These are phyloP conservation scores for Dione vanillae DNA, from an alignment of 2,888 invertebrate species.

Conservation along the genomic window DNA sequence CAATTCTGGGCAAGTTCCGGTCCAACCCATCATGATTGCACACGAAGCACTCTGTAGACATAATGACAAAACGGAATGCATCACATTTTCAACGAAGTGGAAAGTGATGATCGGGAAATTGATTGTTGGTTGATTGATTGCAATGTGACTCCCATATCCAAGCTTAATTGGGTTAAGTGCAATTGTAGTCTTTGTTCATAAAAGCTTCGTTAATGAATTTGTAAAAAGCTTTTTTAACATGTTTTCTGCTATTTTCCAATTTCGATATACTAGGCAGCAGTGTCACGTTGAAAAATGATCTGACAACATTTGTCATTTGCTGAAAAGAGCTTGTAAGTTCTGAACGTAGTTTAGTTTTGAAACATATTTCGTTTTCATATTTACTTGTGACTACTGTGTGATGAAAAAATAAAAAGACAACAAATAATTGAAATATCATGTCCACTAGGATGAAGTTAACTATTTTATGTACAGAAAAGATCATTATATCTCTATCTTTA, in stretches of 20 bases:
- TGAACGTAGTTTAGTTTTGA: slow-evolving; percentile 12
- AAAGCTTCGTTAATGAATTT: slow-evolving; percentile 47
- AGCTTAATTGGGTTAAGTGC: slow-evolving; percentile 1
- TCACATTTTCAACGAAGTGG: neutral
- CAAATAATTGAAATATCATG: slow-evolving; percentile 14
- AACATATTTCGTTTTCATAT: slow-evolving; percentile 1
- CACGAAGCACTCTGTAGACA: neutral
- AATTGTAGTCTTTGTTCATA: slow-evolving; percentile 15
- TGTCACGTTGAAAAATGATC: slow-evolving; percentile 34
- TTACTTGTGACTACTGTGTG: slow-evolving; percentile 42
- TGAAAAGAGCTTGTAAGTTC: slow-evolving; percentile 33
- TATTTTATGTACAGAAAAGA: neutral
- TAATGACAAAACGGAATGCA: slow-evolving; percentile 11
- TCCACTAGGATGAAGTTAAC: neutral
- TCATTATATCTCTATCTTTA: neutral
- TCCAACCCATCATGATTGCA: neutral
- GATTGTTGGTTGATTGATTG: slow-evolving; percentile 5
- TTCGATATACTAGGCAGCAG: neutral
- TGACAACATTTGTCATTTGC: slow-evolving; percentile 31
- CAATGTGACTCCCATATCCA: neutral
- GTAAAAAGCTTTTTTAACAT: slow-evolving; percentile 49
- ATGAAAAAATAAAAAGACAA: slow-evolving; percentile 7
- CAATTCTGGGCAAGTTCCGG: slow-evolving; percentile 60
- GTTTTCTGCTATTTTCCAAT: slow-evolving; percentile 45
- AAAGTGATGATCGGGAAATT: neutral